Conservation (phyloP, 2,113 vertebrate species). For the Vimba vimba region DNA sequence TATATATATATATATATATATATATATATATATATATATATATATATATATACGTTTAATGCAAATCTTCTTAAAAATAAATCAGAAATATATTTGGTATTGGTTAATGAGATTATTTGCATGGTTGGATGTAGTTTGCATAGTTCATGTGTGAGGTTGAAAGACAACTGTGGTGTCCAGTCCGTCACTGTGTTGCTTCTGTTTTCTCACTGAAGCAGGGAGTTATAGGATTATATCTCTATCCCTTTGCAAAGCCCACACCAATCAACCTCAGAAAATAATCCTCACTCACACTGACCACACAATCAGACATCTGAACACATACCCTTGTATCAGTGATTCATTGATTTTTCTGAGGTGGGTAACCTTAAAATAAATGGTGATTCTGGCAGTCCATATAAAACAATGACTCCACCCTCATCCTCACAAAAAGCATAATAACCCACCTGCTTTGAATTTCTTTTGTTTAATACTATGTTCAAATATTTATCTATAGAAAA, state of each 20-base stretch:
- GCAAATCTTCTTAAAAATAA: background rate
- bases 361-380: background rate
- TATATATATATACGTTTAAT: no score
- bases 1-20: background rate
- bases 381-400: background rate
- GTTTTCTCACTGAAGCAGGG: conserved; percentile 42
- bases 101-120: background rate
- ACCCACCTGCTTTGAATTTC: background rate
- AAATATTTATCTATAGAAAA: no score
- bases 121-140: background rate
- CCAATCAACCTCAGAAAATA: conserved; percentile 72
- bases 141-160: conserved; percentile 26
- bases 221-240: conserved; percentile 72
- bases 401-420: background rate
- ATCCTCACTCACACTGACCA: conserved; percentile 60
- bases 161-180: background rate
- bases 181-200: conserved; percentile 16
- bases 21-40: background rate
- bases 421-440: background rate
- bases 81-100: background rate
- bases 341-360: background rate
- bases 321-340: background rate
- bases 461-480: no score
- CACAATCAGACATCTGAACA: conserved; percentile 8
- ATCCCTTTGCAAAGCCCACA: conserved; percentile 74